Conservation (phyloP, 2,888 invertebrate genomes). For the Tipula vernalis region DNA sequence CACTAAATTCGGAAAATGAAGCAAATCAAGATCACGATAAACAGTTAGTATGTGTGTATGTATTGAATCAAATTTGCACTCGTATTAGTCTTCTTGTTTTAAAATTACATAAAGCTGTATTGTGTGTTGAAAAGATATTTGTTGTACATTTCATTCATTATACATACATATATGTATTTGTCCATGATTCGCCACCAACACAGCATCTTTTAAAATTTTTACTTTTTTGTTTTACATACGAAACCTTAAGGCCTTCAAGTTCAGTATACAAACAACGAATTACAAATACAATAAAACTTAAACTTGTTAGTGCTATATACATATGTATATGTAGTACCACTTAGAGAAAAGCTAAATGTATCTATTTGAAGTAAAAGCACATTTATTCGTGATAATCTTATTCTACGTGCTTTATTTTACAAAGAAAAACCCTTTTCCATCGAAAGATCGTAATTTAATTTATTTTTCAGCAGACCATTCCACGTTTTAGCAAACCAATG, state of each 20-base stretch:
- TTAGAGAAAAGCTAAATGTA: background rate
- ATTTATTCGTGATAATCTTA: background rate
- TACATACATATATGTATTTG: background rate
- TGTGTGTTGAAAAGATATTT: background rate
- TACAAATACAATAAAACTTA: background rate
- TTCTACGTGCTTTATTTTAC: too few relatives aligned
- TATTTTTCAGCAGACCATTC: background rate
- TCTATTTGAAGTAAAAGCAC: background rate
- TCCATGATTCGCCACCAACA: background rate
- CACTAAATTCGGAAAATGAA: background rate
- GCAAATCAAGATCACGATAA: background rate
- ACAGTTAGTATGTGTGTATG: background rate
- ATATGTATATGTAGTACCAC: too few relatives aligned
- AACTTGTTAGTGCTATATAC: background rate
- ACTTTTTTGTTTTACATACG: background rate
- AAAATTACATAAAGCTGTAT: background rate
- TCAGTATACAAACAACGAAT: background rate
- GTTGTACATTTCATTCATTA: background rate
- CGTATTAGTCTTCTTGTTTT: background rate
- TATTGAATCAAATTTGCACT: background rate
- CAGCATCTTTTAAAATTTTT: background rate
- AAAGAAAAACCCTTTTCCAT: too few relatives aligned
- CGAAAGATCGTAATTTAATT: too few relatives aligned
- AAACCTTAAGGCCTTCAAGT: background rate
- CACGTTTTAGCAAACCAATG: background rate